Evolutionary conservation across 2,888 invertebrate genomes (phyloP).

Genomic region (Tipula vernalis): DNA sequence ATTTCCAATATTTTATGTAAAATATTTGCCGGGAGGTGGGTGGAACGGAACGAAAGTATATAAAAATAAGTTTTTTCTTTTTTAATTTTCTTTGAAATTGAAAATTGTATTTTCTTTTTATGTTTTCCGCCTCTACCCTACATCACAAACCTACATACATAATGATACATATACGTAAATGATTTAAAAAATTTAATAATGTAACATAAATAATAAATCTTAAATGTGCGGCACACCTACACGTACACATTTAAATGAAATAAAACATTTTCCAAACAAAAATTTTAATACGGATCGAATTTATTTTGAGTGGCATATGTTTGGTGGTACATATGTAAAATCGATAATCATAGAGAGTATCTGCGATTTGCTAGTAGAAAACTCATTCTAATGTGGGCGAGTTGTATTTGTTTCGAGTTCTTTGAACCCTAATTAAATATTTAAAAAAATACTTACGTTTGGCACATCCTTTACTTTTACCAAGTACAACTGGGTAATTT

Average conservation of each 20-base stretch:
- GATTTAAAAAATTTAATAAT: not conserved
- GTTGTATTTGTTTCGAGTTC: not conserved
- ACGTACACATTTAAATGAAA: not conserved
- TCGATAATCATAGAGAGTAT: not conserved
- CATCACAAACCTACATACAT: not conserved
- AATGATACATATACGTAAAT: not conserved
- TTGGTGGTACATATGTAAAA: no score
- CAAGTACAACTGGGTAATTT: slow-evolving; percentile 68
- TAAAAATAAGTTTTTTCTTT: not conserved
- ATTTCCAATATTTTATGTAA: not conserved
- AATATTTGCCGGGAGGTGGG: not conserved
- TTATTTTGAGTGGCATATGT: not conserved
- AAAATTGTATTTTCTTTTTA: not conserved
- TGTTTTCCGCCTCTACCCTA: not conserved
- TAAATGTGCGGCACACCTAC: not conserved
- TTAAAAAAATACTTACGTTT: slow-evolving; percentile 54
- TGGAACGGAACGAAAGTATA: not conserved
- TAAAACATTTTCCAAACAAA: not conserved
- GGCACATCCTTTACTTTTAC: slow-evolving; percentile 64
- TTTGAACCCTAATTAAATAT: not conserved
- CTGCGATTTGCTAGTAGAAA: not conserved
- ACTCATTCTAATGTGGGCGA: not conserved
- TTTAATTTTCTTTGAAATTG: not conserved
- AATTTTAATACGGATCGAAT: not conserved
- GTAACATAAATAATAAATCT: not conserved